Evolutionary conservation across 1,140 invertebrate species (phyloP).

Genomic region (Camponotus pennsylvanicus): DNA sequence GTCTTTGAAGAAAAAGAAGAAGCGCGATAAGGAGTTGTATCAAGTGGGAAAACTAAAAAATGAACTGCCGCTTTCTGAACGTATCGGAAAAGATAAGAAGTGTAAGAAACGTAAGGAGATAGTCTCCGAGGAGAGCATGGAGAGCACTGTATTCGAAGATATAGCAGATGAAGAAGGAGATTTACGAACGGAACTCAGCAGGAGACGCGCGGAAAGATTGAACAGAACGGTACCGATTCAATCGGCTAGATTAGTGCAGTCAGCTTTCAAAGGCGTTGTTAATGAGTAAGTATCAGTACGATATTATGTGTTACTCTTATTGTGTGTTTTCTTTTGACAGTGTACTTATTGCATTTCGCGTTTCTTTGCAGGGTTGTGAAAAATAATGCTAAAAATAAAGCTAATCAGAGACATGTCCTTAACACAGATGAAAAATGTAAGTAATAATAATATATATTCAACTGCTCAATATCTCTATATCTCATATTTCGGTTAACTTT

Average conservation of each 20-base stretch:
- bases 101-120: conserved; percentile 78
- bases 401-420: conserved; percentile 75
- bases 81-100: conserved; percentile 82
- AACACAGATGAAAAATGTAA: conserved; percentile 81
- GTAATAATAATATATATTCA: conserved; percentile 42
- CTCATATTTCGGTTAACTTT: not conserved
- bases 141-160: conserved; percentile 74
- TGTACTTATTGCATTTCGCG: conserved; percentile 44
- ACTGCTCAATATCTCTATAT: not conserved
- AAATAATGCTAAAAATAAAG: conserved; percentile 76
- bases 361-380: conserved; percentile 77
- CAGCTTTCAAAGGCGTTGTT: conserved; percentile 84
- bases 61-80: conserved; percentile 79
- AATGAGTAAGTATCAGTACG: conserved; percentile 80
- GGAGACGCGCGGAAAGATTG: conserved; percentile 81
- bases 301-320: conserved; percentile 16
- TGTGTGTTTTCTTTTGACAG: conserved; percentile 14
- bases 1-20: conserved; percentile 81
- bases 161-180: conserved; percentile 81
- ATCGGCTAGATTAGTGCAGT: conserved; percentile 83
- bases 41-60: conserved; percentile 81
- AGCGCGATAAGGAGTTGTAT: conserved; percentile 83
- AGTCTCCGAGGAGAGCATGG: conserved; percentile 65
- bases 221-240: conserved; percentile 81
- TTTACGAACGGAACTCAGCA: conserved; percentile 81